phyloP scores from a whole-genome alignment of 2,888 invertebrate genomes.

The Vesta saturnalis region DNA sequence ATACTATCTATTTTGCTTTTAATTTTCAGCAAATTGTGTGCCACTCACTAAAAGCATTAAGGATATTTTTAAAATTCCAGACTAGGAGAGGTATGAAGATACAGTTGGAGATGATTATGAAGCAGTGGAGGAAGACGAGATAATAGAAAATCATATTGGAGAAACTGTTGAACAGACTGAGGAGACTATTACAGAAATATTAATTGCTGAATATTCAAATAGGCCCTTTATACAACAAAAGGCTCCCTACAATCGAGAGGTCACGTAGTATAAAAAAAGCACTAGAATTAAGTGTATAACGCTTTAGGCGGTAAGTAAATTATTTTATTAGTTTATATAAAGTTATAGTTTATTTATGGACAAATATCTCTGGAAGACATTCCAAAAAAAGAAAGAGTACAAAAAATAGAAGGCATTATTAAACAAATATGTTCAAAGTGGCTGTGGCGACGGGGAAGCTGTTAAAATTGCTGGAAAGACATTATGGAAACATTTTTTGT shows the following conservation, averaged over 20 bases:
- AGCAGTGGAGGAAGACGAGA: background rate
- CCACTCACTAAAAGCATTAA: background rate
- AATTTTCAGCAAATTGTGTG: background rate
- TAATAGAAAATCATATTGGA: background rate
- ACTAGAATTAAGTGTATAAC: no score
- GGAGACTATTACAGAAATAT: background rate
- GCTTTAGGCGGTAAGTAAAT: no score
- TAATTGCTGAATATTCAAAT: background rate
- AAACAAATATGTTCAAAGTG: no score
- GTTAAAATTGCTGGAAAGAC: background rate
- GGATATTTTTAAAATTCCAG: constrained; percentile 1
- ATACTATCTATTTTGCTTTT: background rate
- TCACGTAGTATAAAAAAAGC: no score
- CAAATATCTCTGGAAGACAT: background rate
- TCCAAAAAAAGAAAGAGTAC: background rate
- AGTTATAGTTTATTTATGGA: background rate
- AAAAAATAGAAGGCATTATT: no score
- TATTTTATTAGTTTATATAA: background rate
- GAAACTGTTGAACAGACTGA: background rate
- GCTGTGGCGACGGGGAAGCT: no score
- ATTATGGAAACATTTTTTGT: background rate
- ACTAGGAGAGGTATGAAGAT: background rate
- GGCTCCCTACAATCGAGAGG: no score
- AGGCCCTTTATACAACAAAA: background rate
- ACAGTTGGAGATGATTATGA: constrained; percentile 3